phyloP scores from a whole-genome alignment of 2,888 invertebrate species.

The Amiota mariae region DNA sequence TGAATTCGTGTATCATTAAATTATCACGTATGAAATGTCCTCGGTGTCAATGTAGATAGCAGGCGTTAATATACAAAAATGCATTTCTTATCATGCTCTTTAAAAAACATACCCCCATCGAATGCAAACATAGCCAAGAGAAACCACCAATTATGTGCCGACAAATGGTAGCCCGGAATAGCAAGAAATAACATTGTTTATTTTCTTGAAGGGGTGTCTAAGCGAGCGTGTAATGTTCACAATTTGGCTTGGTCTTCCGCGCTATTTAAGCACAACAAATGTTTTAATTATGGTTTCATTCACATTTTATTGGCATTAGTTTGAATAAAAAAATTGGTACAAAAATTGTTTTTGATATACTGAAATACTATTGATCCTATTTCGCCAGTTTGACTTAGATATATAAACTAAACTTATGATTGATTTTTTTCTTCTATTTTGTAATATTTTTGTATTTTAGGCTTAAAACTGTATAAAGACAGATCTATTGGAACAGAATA shows the following conservation, averaged over 20 bases:
- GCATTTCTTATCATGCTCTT: slow-evolving; percentile 54
- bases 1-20: slow-evolving; percentile 61
- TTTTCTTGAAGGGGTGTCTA: slow-evolving; percentile 61
- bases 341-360: too few species aligned
- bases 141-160: slow-evolving; percentile 32
- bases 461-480: too few species aligned
- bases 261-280: slow-evolving; percentile 55
- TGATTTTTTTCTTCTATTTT: too few species aligned
- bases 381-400: too few species aligned
- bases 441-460: too few species aligned
- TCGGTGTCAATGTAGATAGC: slow-evolving; percentile 45
- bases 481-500: too few species aligned
- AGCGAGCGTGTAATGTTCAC: slow-evolving; percentile 72
- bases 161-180: slow-evolving; percentile 28
- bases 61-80: slow-evolving; percentile 41
- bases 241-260: slow-evolving; percentile 69
- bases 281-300: slow-evolving; percentile 57
- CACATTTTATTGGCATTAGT: too few species aligned
- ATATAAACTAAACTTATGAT: too few species aligned
- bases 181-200: background rate
- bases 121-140: slow-evolving; percentile 1
- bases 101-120: slow-evolving; percentile 19
- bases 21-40: slow-evolving; percentile 58
- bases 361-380: too few species aligned
- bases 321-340: too few species aligned